These are phyloP conservation scores for Perccottus glenii DNA, from an alignment of 2,113 vertebrate species.

Conservation along the genomic window DNA sequence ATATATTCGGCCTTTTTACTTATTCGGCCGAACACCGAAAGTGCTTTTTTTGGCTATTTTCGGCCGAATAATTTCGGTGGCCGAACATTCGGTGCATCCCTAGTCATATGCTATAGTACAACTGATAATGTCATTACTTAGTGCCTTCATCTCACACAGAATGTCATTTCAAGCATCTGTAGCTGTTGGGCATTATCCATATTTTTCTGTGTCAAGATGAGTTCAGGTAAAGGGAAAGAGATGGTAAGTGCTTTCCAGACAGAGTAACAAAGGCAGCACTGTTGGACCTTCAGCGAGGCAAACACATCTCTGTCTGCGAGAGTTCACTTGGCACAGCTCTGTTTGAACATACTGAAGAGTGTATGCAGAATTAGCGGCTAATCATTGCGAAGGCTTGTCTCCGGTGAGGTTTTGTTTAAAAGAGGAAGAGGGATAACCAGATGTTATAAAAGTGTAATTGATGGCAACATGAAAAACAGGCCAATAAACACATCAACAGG, in stretches of 20 bases:
- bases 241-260: conserved; percentile 53
- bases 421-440: background rate
- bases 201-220: conserved; percentile 57
- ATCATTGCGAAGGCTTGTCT: conserved; percentile 25
- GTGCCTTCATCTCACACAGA: background rate
- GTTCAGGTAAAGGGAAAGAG: conserved; percentile 35
- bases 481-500: conserved; percentile 25
- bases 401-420: conserved; percentile 7
- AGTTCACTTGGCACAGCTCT: conserved; percentile 23
- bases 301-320: conserved; percentile 39
- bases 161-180: conserved; percentile 25
- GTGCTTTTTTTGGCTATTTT: too few relatives aligned
- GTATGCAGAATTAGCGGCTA: conserved; percentile 22
- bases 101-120: too few relatives aligned
- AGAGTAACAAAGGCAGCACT: conserved; percentile 53
- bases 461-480: conserved; percentile 38
- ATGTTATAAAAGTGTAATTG: conserved; percentile 21
- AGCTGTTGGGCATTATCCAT: conserved; percentile 21
- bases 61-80: too few relatives aligned
- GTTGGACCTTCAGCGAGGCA: conserved; percentile 45
- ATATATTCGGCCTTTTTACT: too few relatives aligned
- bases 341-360: conserved; percentile 24
- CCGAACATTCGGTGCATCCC: too few relatives aligned
- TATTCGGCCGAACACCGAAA: too few relatives aligned
- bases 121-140: too few relatives aligned